Percentiles rank a stretch among this genome's conserved stretches.
phyloP scores from a whole-genome alignment of 1,140 invertebrate genomes.

The Cyphomyrmex costatus region DNA sequence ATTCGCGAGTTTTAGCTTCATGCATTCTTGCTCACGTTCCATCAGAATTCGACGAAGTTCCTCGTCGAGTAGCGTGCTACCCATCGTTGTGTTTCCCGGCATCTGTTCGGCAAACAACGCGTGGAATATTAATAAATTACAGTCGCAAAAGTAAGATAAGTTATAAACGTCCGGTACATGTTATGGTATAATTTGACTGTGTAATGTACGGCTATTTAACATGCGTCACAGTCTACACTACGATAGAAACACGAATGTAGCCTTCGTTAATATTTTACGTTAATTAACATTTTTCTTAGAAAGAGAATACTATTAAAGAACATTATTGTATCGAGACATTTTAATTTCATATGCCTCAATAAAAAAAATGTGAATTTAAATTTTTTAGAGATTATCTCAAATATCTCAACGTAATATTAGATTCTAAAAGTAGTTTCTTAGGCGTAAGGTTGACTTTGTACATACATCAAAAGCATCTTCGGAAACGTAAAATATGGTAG shows the following conservation, averaged over 20 bases:
- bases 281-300: not conserved
- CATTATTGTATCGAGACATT: too few relatives aligned
- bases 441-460: not conserved
- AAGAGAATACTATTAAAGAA: too few relatives aligned
- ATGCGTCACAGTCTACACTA: constrained; percentile 11
- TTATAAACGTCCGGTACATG: constrained; percentile 9
- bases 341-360: not conserved
- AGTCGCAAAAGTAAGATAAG: constrained; percentile 50
- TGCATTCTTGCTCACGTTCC: constrained; percentile 77
- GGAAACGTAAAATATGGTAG: not conserved
- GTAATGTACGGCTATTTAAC: not conserved
- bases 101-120: constrained; percentile 69
- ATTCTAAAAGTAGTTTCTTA: not conserved
- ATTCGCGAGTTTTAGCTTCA: constrained; percentile 71
- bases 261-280: not conserved
- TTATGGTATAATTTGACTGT: constrained; percentile 10
- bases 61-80: constrained; percentile 79
- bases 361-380: not conserved
- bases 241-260: constrained; percentile 2
- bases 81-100: constrained; percentile 79
- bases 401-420: not conserved
- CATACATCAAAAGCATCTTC: not conserved
- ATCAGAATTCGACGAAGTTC: constrained; percentile 74
- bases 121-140: constrained; percentile 51
- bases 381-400: not conserved